These are phyloP conservation scores for Sebastes itinus DNA, from an alignment of 2,797 vertebrate species.

Conservation along the genomic window DNA sequence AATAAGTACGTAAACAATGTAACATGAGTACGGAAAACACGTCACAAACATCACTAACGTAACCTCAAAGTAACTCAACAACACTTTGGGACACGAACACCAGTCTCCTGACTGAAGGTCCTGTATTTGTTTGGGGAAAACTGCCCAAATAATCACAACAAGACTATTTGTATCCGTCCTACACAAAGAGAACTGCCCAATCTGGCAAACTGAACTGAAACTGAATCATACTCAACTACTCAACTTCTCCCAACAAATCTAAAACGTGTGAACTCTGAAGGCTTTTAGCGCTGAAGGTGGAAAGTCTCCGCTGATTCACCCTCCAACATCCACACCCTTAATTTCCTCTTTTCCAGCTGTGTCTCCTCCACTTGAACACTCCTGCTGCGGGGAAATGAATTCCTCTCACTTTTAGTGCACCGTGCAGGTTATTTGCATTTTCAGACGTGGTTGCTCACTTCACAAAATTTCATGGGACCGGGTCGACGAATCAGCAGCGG, in stretches of 20 bases:
- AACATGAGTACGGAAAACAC: too few relatives aligned
- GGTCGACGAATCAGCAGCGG: conserved; percentile 9
- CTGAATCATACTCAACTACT: neutral
- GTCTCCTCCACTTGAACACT: conserved; percentile 18
- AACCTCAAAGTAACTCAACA: neutral
- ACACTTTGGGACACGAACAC: neutral
- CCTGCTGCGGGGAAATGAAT: conserved; percentile 21
- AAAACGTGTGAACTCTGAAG: neutral
- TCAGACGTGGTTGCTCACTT: conserved; percentile 7
- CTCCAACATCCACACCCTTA: neutral
- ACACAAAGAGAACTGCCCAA: neutral
- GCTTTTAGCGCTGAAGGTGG: neutral
- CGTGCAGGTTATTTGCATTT: conserved; percentile 26
- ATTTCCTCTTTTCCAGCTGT: conserved; percentile 2
- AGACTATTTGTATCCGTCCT: too few relatives aligned
- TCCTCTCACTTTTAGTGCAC: neutral
- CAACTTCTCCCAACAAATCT: neutral
- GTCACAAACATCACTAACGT: neutral
- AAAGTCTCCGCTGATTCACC: neutral
- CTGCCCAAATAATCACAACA: too few relatives aligned
- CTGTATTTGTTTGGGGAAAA: neutral
- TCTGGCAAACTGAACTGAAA: neutral
- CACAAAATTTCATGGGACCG: neutral
- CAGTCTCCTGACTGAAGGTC: neutral
- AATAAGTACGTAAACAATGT: too few relatives aligned